Conservation (phyloP, 1,140 invertebrate genomes). For the Antheraea pernyi region DNA sequence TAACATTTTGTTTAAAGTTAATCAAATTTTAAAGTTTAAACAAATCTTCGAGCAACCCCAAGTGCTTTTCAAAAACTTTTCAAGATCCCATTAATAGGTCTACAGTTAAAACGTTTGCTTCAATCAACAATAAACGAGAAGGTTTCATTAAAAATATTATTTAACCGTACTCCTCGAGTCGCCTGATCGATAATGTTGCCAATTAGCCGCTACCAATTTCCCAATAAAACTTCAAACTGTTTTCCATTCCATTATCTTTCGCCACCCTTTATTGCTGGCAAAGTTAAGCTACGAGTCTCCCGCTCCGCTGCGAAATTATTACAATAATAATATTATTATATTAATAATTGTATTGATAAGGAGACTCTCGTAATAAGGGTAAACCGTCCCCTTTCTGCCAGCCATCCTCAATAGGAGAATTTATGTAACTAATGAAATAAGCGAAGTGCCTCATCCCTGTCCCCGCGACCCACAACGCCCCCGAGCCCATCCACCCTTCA, state of each 20-base stretch:
- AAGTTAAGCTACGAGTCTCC: slow-evolving; percentile 75
- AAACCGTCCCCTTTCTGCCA: slow-evolving; percentile 78
- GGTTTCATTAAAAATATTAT: slow-evolving; percentile 48
- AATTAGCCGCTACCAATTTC: slow-evolving; percentile 77
- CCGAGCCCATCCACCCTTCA: slow-evolving; percentile 66
- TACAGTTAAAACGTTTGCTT: slow-evolving; percentile 30
- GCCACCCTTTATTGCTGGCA: slow-evolving; percentile 76
- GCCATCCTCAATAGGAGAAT: slow-evolving; percentile 78
- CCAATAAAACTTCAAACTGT: slow-evolving; percentile 79
- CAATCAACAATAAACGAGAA: slow-evolving; percentile 28
- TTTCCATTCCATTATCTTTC: slow-evolving; percentile 79
- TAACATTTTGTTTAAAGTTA: slow-evolving; percentile 4
- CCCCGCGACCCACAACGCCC: slow-evolving; percentile 32
- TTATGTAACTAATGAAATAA: slow-evolving; percentile 79
- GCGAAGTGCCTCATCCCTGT: slow-evolving; percentile 57
- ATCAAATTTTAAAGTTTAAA: slow-evolving; percentile 11
- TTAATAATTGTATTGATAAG: slow-evolving; percentile 79
- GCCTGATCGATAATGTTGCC: slow-evolving; percentile 74
- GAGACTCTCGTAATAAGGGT: slow-evolving; percentile 79
- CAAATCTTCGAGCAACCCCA: slow-evolving; percentile 24
- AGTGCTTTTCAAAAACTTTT: slow-evolving; percentile 27
- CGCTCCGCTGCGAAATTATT: slow-evolving; percentile 74
- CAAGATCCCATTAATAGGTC: slow-evolving; percentile 28
- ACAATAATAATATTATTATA: slow-evolving; percentile 79
- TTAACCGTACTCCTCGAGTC: slow-evolving; percentile 48